These are phyloP conservation scores for Parnassius apollo DNA, from an alignment of 2,888 invertebrate species.

Conservation along the genomic window DNA sequence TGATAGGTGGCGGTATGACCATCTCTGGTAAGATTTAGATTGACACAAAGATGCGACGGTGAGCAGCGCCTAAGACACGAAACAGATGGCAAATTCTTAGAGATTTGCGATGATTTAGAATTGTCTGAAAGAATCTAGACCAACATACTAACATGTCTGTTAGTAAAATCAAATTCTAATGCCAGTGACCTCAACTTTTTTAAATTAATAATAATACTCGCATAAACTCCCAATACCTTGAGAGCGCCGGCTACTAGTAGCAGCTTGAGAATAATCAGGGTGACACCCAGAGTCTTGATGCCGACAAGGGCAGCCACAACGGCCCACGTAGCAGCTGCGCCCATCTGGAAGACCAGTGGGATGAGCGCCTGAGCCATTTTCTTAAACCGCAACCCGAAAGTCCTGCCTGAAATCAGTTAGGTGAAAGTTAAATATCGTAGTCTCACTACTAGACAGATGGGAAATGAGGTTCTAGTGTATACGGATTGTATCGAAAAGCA, in stretches of 20 bases:
- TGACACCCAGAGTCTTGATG: conserved; percentile 64
- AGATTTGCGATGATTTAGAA: too few species aligned
- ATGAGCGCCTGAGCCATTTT: conserved; percentile 67
- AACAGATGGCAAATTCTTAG: too few species aligned
- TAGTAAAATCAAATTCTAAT: too few species aligned
- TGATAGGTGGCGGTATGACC: too few species aligned
- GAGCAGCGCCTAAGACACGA: too few species aligned
- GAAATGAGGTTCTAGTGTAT: too few species aligned
- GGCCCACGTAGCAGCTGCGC: conserved; percentile 72
- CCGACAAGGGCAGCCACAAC: conserved; percentile 71
- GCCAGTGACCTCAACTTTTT: conserved; percentile 25
- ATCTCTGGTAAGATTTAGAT: too few species aligned
- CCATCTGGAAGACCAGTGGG: conserved; percentile 72
- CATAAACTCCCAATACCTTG: conserved; percentile 47
- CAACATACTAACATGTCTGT: too few species aligned
- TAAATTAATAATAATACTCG: not conserved
- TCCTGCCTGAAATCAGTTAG: conserved; percentile 43
- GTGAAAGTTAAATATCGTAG: not conserved
- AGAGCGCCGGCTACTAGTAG: conserved; percentile 65
- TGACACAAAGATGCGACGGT: too few species aligned
- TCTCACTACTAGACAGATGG: too few species aligned
- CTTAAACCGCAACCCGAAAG: conserved; percentile 68
- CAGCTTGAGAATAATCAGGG: conserved; percentile 64
- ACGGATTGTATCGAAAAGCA: too few species aligned
- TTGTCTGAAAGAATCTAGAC: too few species aligned